phyloP scores from a whole-genome alignment of 92 coral and sea anemone species.

The Epizoanthus ramosus region DNA sequence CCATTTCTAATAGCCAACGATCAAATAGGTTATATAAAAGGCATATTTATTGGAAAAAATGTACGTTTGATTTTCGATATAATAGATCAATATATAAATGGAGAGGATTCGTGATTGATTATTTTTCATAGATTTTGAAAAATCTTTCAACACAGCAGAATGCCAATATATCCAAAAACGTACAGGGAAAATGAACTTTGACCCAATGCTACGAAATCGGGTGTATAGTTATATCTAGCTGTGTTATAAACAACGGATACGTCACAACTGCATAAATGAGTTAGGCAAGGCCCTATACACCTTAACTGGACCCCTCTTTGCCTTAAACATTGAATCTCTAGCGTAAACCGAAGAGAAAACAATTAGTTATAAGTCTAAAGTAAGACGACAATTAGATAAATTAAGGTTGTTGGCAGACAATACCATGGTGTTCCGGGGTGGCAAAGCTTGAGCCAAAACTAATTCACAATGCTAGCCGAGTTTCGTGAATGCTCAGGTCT shows the following conservation, averaged over 20 bases:
- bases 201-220: conserved; percentile 27
- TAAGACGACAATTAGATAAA: conserved; percentile 18
- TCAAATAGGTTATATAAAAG: neutral
- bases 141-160: conserved; percentile 11
- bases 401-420: conserved; percentile 33
- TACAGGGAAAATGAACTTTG: conserved; percentile 21
- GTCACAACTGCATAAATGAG: conserved; percentile 3
- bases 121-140: neutral
- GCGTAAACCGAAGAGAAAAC: neutral
- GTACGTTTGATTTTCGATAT: neutral
- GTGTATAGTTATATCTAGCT: neutral
- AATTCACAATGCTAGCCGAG: conserved; percentile 25
- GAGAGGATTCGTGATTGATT: neutral
- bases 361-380: conserved; percentile 6
- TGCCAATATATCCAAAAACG: neutral
- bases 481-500: conserved; percentile 28
- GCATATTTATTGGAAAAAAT: neutral
- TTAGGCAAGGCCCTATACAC: too few species aligned
- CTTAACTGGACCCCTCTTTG: neutral
- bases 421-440: conserved; percentile 24
- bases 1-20: neutral
- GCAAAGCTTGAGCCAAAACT: conserved; percentile 12
- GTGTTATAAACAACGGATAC: neutral
- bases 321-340: conserved; percentile 8
- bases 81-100: neutral